phyloP scores from a whole-genome alignment of 2,888 invertebrate genomes.

The Polylopha cassiicola region DNA sequence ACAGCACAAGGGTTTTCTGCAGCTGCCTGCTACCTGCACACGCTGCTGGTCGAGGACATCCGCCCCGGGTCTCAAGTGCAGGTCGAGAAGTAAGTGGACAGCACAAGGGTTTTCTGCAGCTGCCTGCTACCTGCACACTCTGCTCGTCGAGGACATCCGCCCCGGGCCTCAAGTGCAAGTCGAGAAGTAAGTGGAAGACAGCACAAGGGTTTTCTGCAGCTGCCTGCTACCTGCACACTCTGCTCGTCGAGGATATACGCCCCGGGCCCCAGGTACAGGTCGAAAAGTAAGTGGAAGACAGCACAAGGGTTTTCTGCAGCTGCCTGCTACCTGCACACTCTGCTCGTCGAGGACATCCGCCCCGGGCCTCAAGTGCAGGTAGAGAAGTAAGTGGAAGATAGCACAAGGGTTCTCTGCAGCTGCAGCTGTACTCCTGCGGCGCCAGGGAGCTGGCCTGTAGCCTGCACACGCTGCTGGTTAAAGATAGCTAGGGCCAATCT shows the following conservation, averaged over 20 bases:
- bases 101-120: too few species aligned
- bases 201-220: too few species aligned
- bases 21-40: too few species aligned
- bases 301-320: too few species aligned
- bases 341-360: constrained; percentile 84
- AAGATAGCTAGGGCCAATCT: constrained; percentile 84
- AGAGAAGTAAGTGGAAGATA: too few species aligned
- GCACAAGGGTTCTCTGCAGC: too few species aligned
- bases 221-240: constrained; percentile 82
- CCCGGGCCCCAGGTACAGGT: constrained; percentile 79
- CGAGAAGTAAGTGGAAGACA: constrained; percentile 76
- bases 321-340: constrained; percentile 82
- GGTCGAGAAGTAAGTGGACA: too few species aligned
- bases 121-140: constrained; percentile 81
- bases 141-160: constrained; percentile 84
- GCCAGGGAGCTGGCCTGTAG: constrained; percentile 83
- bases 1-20: too few species aligned
- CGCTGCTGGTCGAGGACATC: too few species aligned
- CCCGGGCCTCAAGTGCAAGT: constrained; percentile 79
- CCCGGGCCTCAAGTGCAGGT: constrained; percentile 79
- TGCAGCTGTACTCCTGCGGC: constrained; percentile 82
- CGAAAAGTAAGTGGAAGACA: constrained; percentile 76
- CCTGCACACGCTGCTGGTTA: too few species aligned
- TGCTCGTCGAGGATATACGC: constrained; percentile 84
- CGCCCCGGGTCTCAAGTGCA: too few species aligned